Conservation (phyloP, 1,140 invertebrate species). For the Galleria mellonella region DNA sequence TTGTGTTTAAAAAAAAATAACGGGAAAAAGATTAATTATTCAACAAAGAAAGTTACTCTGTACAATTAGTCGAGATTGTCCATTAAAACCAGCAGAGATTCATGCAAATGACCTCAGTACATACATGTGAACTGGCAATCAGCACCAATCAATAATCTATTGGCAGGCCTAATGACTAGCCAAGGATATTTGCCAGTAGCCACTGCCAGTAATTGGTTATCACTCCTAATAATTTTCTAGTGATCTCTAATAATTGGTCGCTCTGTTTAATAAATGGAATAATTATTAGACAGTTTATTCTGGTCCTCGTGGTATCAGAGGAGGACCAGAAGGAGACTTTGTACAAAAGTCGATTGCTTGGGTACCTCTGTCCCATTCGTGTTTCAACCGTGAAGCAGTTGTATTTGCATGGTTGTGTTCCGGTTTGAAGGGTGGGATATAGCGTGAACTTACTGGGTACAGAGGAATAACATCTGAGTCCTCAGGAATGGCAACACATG, state of each 20-base stretch:
- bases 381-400: too few species aligned
- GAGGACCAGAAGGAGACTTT: too few species aligned
- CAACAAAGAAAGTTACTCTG: conserved; percentile 27
- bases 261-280: conserved; percentile 58
- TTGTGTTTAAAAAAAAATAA: too few species aligned
- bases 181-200: conserved; percentile 52
- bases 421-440: too few species aligned
- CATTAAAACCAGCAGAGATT: conserved; percentile 50
- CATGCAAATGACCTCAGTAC: conserved; percentile 55
- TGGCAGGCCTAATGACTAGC: conserved; percentile 63
- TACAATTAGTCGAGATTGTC: conserved; percentile 62
- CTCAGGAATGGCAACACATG: too few species aligned
- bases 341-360: too few species aligned
- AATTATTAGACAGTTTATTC: conserved; percentile 38
- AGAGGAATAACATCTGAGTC: too few species aligned
- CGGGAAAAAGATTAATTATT: not conserved
- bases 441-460: too few species aligned
- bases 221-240: conserved; percentile 11
- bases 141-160: conserved; percentile 71
- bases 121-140: conserved; percentile 43
- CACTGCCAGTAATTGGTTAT: conserved; percentile 51
- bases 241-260: conserved; percentile 41
- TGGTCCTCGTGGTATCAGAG: too few species aligned
- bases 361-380: too few species aligned
- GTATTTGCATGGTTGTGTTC: too few species aligned